A percentile compares a stretch with the other conserved stretches of the same genome.
These are phyloP conservation scores for Mya arenaria DNA, from an alignment of 1,140 invertebrate species.

Conservation along the genomic window DNA sequence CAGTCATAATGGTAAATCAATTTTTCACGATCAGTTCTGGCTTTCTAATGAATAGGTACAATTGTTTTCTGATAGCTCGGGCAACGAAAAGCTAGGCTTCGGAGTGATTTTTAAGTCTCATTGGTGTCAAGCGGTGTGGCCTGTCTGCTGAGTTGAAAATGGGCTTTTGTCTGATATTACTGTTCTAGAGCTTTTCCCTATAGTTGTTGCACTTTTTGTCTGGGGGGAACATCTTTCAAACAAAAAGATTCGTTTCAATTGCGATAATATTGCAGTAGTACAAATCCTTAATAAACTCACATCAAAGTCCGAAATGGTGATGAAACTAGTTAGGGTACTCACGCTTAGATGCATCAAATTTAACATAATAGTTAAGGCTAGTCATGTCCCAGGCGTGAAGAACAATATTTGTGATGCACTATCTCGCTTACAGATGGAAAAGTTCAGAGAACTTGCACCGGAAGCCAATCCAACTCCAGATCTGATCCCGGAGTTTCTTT, in stretches of 20 bases:
- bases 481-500: slow-evolving; percentile 1
- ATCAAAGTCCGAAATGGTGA: neutral
- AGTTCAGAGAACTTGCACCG: slow-evolving; percentile 15
- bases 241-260: slow-evolving; percentile 20
- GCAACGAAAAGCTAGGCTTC: neutral
- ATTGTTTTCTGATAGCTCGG: slow-evolving; percentile 52
- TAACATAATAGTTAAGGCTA: slow-evolving; percentile 17
- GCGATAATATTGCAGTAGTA: slow-evolving; percentile 18
- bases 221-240: slow-evolving; percentile 1
- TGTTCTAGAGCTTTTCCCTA: slow-evolving; percentile 15
- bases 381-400: neutral
- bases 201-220: neutral
- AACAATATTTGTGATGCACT: slow-evolving; percentile 30
- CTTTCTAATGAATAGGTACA: slow-evolving; percentile 13
- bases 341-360: slow-evolving; percentile 10
- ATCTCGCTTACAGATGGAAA: neutral
- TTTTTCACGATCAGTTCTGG: slow-evolving; percentile 41
- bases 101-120: slow-evolving; percentile 28
- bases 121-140: slow-evolving; percentile 40
- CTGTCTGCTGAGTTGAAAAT: neutral
- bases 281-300: slow-evolving; percentile 10
- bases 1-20: slow-evolving; percentile 33
- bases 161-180: slow-evolving; percentile 16
- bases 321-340: neutral
- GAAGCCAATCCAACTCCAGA: slow-evolving; percentile 3